Percentiles rank a stretch among this genome's conserved stretches.
These are phyloP conservation scores for Polypterus senegalus DNA, from an alignment of 2,113 vertebrate species.

Conservation along the genomic window DNA sequence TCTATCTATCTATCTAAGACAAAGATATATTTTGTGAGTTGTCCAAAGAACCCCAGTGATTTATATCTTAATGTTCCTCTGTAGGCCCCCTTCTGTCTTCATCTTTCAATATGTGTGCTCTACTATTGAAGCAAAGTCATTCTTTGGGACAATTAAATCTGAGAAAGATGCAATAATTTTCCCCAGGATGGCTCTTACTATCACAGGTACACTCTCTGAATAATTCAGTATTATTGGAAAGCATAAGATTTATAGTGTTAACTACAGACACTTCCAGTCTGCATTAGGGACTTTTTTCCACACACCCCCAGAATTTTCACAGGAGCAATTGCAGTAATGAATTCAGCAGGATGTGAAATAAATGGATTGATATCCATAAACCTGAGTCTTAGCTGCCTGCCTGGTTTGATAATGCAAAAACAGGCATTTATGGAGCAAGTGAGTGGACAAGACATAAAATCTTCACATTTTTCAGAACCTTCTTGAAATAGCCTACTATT, in stretches of 20 bases:
- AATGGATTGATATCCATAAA: neutral
- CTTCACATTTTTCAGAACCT: too few species aligned
- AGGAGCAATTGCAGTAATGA: neutral
- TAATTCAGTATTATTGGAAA: neutral
- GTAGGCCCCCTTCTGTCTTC: neutral
- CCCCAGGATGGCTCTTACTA: neutral
- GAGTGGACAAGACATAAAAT: too few species aligned
- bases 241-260: neutral
- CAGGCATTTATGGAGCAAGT: too few species aligned
- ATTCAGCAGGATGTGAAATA: neutral
- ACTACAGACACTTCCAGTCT: neutral
- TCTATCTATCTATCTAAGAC: slow-evolving; percentile 1
- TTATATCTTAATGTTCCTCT: too few species aligned
- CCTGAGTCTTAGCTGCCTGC: neutral
- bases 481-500: too few species aligned
- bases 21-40: too few species aligned
- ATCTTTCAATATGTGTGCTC: neutral
- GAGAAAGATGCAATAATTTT: neutral
- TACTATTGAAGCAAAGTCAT: neutral
- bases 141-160: neutral
- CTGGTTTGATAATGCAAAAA: too few species aligned
- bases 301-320: neutral
- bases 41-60: too few species aligned
- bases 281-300: too few species aligned
- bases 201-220: neutral